Conservation (phyloP, 1,140 invertebrate genomes). For the Ladona fulva region DNA sequence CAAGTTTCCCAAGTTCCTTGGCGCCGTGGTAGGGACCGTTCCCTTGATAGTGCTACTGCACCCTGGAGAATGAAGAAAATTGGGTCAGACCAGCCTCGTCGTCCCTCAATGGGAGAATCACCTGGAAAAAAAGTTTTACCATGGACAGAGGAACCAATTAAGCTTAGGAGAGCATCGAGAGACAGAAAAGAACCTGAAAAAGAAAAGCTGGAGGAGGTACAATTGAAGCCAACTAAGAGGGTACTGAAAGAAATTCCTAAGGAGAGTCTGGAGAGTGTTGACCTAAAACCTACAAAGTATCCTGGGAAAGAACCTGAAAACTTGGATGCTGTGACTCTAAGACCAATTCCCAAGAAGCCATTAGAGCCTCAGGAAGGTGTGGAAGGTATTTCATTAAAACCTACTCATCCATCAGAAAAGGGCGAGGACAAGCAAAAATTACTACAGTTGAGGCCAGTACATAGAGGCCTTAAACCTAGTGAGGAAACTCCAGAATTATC, state of each 20-base stretch:
- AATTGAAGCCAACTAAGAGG: conserved; percentile 36
- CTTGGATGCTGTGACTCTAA: background rate
- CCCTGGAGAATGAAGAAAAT: background rate
- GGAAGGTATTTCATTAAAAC: conserved; percentile 3
- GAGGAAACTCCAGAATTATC: conserved; percentile 19
- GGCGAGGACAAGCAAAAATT: background rate
- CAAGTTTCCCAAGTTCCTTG: background rate
- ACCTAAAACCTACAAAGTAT: conserved; percentile 14
- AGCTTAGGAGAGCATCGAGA: conserved; percentile 24
- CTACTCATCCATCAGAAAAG: background rate
- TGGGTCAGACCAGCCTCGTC: background rate
- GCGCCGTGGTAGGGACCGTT: conserved; percentile 13
- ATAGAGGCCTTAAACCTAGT: no score
- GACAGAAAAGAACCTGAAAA: conserved; percentile 28
- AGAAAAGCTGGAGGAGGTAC: conserved; percentile 35
- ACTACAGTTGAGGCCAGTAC: background rate
- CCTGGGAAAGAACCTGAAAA: background rate
- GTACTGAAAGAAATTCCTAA: conserved; percentile 24
- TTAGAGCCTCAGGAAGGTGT: background rate
- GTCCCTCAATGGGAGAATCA: background rate
- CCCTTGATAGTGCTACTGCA: conserved; percentile 12
- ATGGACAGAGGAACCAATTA: conserved; percentile 28
- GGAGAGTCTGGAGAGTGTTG: conserved; percentile 19
- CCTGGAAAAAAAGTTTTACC: conserved; percentile 12
- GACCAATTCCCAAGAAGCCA: background rate